These are phyloP conservation scores for Thaumatotibia leucotreta DNA, from an alignment of 1,140 invertebrate genomes.

Conservation along the genomic window DNA sequence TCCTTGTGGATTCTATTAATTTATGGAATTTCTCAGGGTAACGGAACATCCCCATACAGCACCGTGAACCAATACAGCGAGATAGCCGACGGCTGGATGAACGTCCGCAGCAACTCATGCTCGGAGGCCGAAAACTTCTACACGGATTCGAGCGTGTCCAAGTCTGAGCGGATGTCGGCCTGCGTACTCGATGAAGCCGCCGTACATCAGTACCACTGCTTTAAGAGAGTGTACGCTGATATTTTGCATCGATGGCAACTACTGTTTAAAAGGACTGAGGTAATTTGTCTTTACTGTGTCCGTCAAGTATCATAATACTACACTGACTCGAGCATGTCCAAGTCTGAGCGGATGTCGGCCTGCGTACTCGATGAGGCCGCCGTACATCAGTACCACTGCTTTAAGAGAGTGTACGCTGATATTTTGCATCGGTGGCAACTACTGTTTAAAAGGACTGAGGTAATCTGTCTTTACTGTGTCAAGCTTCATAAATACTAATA, in stretches of 20 bases:
- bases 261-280: slow-evolving; percentile 87
- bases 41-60: slow-evolving; percentile 92
- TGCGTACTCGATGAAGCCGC: slow-evolving; percentile 62
- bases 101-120: slow-evolving; percentile 91
- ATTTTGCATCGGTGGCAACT: too few species aligned
- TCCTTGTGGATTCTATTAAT: background rate
- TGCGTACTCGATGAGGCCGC: too few species aligned
- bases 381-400: too few species aligned
- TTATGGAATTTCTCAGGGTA: slow-evolving; percentile 63
- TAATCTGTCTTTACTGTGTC: too few species aligned
- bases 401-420: too few species aligned
- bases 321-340: slow-evolving; percentile 48
- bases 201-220: slow-evolving; percentile 87
- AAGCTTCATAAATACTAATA: too few species aligned
- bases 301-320: too few species aligned
- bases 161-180: slow-evolving; percentile 51
- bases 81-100: slow-evolving; percentile 85
- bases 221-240: slow-evolving; percentile 92
- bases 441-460: too few species aligned
- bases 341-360: slow-evolving; percentile 54
- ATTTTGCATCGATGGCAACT: slow-evolving; percentile 89
- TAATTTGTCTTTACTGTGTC: too few species aligned
- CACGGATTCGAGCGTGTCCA: slow-evolving; percentile 51
- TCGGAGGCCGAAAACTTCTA: slow-evolving; percentile 86
- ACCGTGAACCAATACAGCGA: slow-evolving; percentile 91